Percentiles rank a stretch among this genome's conserved stretches.
Evolutionary conservation across 2,888 invertebrate species (phyloP).

Genomic region (Cantharis rustica): DNA sequence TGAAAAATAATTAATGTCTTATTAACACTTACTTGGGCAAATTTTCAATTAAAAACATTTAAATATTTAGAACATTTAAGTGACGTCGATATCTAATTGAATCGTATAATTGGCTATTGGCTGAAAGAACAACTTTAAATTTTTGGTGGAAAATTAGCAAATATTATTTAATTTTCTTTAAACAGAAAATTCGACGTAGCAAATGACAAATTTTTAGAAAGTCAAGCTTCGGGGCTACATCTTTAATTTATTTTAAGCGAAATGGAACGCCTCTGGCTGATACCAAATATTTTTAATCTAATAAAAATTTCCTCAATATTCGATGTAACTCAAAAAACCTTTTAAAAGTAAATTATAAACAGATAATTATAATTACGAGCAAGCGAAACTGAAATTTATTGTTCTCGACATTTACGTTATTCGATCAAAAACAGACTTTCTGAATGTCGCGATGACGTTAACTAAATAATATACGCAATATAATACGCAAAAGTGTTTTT

Average conservation of each 20-base stretch:
- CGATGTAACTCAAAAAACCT: not conserved
- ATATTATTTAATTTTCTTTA: not conserved
- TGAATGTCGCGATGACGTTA: not conserved
- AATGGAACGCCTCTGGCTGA: not conserved
- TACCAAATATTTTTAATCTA: not conserved
- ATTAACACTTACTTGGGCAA: not conserved
- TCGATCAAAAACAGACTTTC: not conserved
- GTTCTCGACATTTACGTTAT: not conserved
- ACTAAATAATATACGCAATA: no score
- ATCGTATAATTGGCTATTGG: not conserved
- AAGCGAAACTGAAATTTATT: not conserved
- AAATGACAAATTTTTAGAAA: not conserved
- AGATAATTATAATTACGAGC: not conserved
- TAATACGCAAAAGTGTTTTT: not conserved
- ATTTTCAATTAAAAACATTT: not conserved
- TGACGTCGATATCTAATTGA: not conserved
- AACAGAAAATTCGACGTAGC: not conserved
- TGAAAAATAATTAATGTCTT: not conserved
- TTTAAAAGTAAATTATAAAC: not conserved
- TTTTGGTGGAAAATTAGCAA: not conserved
- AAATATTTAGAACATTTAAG: not conserved
- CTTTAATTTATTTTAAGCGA: not conserved
- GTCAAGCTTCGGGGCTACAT: not conserved
- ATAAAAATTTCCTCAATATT: not conserved
- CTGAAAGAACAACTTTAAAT: not conserved